Base-by-base conservation (phyloP, 2,888 invertebrate species). In the Andrena trimmerana region DNA sequence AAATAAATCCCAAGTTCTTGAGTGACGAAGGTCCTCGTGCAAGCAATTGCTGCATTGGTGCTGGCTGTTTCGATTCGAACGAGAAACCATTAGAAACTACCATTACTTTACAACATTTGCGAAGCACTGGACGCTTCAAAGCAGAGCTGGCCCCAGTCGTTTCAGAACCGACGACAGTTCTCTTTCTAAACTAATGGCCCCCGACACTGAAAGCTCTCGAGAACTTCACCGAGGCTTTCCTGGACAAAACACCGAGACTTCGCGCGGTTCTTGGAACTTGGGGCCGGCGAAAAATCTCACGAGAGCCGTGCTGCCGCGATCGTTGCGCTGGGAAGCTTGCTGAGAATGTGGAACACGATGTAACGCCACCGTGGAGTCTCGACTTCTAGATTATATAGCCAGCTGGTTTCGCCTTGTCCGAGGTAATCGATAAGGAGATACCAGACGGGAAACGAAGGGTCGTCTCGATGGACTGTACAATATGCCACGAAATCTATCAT, bases 111-210 rank as follows among this genome's bases (percentile, higher is more conserved):
- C 72, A 65, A 65, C 59, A 57, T 72, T 79, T 59, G 27, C 67
- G 29, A 63, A 63, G 71, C 42, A 42, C 42, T 5, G 42, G 42
- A 48, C 59, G 42, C 6, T 33, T 42, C 16, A 31, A n/a, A 33
- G 16, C 10, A 48, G n/a, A 13, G 16, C 5, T 29, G 27, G 24
- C 20, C 24, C 24, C 13, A 48, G 54, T 57, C 27, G 76, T 0
- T 50, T 66, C 27, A 27, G 13, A 60, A 60, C 31, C 29, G 27
- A 24, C 36, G 52, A 67, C 62, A 65, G 48, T 71, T 52, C 31
- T 36, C 52, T 67, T 81, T 75, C 57, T 63, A 67, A 75, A 57
- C 59, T 81, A 82, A 82, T 74, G 74, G 57, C 60, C 54, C 8
- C 66, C n/a, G 69, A 74, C 65, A 54, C 60, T 80, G 33, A 24